These are phyloP conservation scores for Craseonycteris thonglongyai DNA, from an alignment of 2,113 vertebrate genomes.

Conservation along the genomic window DNA sequence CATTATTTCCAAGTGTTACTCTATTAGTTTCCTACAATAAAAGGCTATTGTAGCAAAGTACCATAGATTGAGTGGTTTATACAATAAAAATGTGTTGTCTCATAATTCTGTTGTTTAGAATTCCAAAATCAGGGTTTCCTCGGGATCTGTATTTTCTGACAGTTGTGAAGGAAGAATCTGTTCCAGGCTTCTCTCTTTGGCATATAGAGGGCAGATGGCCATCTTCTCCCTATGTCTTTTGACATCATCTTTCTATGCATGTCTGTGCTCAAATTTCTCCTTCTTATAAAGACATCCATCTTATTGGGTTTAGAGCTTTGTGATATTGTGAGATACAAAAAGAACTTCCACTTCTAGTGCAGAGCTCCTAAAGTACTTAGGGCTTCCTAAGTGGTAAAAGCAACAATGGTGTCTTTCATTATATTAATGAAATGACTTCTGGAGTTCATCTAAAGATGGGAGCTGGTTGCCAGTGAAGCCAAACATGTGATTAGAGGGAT, in stretches of 20 bases:
- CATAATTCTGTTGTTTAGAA: no score
- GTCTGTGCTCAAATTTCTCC: neutral
- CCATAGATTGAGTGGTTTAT: neutral
- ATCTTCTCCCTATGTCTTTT: no score
- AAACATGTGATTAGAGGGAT: neutral
- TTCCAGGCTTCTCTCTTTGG: no score
- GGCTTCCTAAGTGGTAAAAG: neutral
- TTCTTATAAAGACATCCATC: neutral
- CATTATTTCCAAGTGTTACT: neutral
- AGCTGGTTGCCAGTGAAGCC: neutral
- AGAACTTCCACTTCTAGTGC: neutral
- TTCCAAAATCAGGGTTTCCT: no score
- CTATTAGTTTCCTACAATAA: neutral
- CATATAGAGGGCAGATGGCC: no score
- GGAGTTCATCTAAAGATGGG: neutral
- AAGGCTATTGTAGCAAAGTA: neutral
- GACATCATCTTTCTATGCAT: no score
- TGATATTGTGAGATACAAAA: neutral
- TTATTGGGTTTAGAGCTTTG: neutral
- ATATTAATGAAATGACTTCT: neutral
- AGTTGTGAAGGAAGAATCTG: no score
- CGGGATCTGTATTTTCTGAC: no score
- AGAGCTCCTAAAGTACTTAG: neutral
- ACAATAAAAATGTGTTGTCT: no score
- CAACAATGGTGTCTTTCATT: neutral